These are phyloP conservation scores for Struthio camelus DNA, from an alignment of 2,113 vertebrate genomes.

Conservation along the genomic window DNA sequence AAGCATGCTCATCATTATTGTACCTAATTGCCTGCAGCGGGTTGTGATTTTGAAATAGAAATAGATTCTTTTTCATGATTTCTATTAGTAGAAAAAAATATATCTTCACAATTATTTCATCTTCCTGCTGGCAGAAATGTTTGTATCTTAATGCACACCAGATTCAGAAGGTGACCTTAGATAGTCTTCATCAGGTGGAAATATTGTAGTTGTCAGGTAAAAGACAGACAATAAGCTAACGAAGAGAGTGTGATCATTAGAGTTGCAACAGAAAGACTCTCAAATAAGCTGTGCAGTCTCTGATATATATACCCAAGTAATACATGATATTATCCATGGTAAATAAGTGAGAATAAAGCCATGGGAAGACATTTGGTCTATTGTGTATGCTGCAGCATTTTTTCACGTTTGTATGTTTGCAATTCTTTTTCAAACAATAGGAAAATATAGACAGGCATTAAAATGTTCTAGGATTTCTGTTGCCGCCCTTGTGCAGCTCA, in stretches of 20 bases:
- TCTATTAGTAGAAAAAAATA: constrained; percentile 13
- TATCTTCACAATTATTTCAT: neutral
- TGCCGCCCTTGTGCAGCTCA: neutral
- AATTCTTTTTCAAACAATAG: neutral
- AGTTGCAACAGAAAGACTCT: neutral
- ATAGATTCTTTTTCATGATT: neutral
- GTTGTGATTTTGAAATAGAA: constrained; percentile 7
- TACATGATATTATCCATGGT: neutral
- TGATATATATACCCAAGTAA: neutral
- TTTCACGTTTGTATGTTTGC: neutral
- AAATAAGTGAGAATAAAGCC: neutral
- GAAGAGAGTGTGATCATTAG: neutral
- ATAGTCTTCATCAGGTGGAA: neutral
- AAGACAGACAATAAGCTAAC: neutral
- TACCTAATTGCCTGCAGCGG: neutral
- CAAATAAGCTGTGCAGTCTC: neutral
- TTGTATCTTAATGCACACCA: neutral
- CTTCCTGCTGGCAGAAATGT: neutral
- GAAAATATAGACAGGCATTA: neutral
- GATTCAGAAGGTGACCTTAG: neutral
- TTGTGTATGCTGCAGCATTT: neutral
- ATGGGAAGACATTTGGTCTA: neutral
- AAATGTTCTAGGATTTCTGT: neutral
- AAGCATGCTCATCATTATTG: neutral
- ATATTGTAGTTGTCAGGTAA: neutral